Evolutionary conservation across 1,140 invertebrate genomes (phyloP).

Genomic region (Drosophila ananassae): DNA sequence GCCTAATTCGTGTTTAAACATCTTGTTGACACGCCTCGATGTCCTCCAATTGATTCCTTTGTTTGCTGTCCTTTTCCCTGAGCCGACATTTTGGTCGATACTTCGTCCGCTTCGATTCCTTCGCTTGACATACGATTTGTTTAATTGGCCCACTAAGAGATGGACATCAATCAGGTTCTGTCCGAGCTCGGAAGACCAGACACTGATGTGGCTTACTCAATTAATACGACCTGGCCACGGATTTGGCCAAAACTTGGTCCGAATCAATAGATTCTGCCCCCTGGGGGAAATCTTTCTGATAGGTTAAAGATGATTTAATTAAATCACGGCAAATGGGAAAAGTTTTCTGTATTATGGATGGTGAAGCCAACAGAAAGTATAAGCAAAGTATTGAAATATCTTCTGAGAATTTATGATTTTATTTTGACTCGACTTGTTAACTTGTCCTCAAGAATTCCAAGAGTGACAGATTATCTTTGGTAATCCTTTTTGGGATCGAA

Average conservation of each 20-base stretch:
- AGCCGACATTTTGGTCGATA: conserved; percentile 41
- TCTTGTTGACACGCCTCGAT: conserved; percentile 70
- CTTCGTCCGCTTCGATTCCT: not conserved
- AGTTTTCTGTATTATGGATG: not conserved
- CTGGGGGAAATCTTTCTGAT: conserved; percentile 6
- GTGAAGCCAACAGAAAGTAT: too few relatives aligned
- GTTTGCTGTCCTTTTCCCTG: conserved; percentile 12
- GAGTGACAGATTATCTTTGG: conserved; percentile 34
- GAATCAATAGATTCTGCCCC: not conserved
- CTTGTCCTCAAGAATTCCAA: not conserved
- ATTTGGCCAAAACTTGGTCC: conserved; percentile 12
- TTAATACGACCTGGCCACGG: conserved; percentile 34
- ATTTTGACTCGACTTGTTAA: conserved; percentile 24
- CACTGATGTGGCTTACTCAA: conserved; percentile 52
- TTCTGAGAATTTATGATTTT: too few relatives aligned
- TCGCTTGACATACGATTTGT: conserved; percentile 72
- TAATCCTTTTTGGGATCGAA: conserved; percentile 33
- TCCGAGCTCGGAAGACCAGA: conserved; percentile 19
- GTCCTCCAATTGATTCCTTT: conserved; percentile 10
- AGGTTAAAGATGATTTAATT: conserved; percentile 23
- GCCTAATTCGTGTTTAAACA: conserved; percentile 82
- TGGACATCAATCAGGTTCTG: conserved; percentile 68
- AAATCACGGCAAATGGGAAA: not conserved
- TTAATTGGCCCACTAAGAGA: conserved; percentile 78
- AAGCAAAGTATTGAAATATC: not conserved